Evolutionary conservation across 1,140 invertebrate species (phyloP), one percentile per base, ranked within the genome.

Genomic region (Thalassaphorura encarpata): DNA sequence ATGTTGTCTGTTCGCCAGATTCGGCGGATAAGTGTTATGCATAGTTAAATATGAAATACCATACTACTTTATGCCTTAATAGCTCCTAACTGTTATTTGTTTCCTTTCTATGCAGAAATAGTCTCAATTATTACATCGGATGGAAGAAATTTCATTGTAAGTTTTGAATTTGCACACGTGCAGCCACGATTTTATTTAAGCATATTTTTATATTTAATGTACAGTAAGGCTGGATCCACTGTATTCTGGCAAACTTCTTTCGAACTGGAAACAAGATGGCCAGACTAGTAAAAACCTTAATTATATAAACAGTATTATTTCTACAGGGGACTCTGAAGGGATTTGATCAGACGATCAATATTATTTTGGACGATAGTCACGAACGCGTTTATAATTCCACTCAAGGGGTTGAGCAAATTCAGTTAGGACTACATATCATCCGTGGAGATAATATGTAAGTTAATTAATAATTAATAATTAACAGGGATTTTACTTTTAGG

Each of bases 281-380:
- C n/a, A n/a, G n/a, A n/a, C n/a, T n/a, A n/a, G n/a, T n/a, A n/a
- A n/a, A n/a, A 27, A 47, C 13, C 28, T 2, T 47, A 13, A 13
- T 50, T 16, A 52, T 3, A 1, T 26, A 26, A 19, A 28, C 33
- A 43, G 45, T 24, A 40, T 56, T 58, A 60, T 62, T 41, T 47
- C 77, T 78, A 66, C 64, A 89, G 85, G 89, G 85, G 33, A 87
- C 83, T 2, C 71, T 89, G 47, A 90, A 88, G 72, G 88, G 88
- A 42, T 98, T 97, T 76, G 96, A 99, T 75, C 96, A 99, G 74
- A 95, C 92, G 19, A 94, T 97, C 54, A 99, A 99, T 69, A 78
- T 98, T 58, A 96, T 99, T 67, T 75, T 99, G 29, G 93, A 97
- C 71, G 94, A 98, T 73, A 95, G 91, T 53, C 92, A 97, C 72